A percentile compares a stretch with the other conserved stretches of the same genome.
Conservation (phyloP, 2,113 vertebrate genomes). For the Strigops habroptila region DNA sequence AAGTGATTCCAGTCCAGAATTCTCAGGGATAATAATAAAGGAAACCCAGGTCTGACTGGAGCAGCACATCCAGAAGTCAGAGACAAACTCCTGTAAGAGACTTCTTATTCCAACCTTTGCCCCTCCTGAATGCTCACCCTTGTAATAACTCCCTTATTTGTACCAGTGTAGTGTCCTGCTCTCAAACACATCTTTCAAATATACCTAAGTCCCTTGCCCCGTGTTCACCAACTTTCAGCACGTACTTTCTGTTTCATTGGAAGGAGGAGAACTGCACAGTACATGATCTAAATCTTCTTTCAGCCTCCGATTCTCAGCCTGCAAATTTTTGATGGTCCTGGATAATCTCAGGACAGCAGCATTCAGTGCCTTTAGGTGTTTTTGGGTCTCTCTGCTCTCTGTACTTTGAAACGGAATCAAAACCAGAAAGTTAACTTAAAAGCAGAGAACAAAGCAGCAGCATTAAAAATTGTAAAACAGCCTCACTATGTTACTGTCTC, state of each 20-base stretch:
- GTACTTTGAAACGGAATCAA: background rate
- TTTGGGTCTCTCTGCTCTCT: slow-evolving; percentile 79
- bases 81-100: background rate
- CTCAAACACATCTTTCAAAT: background rate
- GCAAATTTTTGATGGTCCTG: slow-evolving; percentile 80
- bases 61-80: background rate
- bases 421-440: background rate
- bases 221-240: accelerated
- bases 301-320: slow-evolving; percentile 82
- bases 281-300: slow-evolving; percentile 79
- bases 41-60: background rate
- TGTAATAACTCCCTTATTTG: background rate
- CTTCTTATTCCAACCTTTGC: background rate
- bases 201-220: background rate
- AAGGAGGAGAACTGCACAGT: slow-evolving; percentile 66
- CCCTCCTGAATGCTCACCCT: background rate
- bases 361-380: slow-evolving; percentile 78
- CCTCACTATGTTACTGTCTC: background rate
- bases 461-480: background rate
- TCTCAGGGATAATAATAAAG: background rate
- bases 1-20: background rate
- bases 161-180: background rate
- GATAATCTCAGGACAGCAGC: slow-evolving; percentile 80
- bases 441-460: background rate
- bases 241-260: slow-evolving; percentile 74